These are phyloP conservation scores for Quadroppia sp. DNA, from an alignment of 2,888 invertebrate genomes.

Conservation along the genomic window DNA sequence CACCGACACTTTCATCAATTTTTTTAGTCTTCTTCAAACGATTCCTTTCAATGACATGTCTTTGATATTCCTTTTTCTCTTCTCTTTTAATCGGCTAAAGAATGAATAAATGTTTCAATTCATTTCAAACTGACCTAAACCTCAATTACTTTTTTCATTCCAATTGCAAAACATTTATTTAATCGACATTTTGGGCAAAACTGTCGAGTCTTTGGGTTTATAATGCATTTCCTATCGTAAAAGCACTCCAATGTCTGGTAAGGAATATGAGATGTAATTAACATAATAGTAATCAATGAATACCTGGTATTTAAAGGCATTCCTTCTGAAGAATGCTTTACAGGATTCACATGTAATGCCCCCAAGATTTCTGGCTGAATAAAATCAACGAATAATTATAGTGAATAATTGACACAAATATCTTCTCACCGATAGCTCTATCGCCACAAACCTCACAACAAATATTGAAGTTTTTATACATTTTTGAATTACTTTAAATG, in stretches of 20 bases:
- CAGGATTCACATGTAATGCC: neutral
- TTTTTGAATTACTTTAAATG: too few species aligned
- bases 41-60: too few species aligned
- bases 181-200: constrained; percentile 98
- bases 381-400: neutral
- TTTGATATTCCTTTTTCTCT: constrained; percentile 54
- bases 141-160: constrained; percentile 74
- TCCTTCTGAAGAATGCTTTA: too few species aligned
- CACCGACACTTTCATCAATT: too few species aligned
- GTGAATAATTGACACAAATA: too few species aligned
- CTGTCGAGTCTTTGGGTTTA: constrained; percentile 82
- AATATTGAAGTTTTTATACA: too few species aligned
- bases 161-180: too few species aligned
- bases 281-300: too few species aligned
- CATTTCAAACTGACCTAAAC: neutral
- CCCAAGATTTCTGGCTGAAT: neutral
- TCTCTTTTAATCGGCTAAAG: constrained; percentile 86
- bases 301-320: neutral
- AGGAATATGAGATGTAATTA: neutral
- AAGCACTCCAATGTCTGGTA: constrained; percentile 79
- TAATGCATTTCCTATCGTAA: constrained; percentile 82
- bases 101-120: neutral
- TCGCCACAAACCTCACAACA: too few species aligned
- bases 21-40: too few species aligned
- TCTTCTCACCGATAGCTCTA: too few species aligned